Base-by-base conservation (phyloP, 2,797 vertebrate genomes). In the Aphelocoma californica region DNA sequence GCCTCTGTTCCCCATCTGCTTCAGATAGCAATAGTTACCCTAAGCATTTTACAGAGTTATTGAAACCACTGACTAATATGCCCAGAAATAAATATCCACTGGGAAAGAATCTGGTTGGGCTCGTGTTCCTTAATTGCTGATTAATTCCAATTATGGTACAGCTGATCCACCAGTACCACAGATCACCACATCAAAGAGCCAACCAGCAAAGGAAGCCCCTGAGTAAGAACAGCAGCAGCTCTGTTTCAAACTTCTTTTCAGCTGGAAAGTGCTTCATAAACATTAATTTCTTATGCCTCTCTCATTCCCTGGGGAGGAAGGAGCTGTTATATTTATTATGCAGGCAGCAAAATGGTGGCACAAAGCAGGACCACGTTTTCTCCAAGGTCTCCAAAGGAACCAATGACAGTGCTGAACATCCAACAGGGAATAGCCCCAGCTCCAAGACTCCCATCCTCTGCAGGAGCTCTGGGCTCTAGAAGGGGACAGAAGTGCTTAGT, bases 61-160 rank as follows among this genome's bases (percentile, higher is more conserved):
- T 87, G 78, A 92, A 95, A 94, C 71, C 50, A 87, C 65, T 54
- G 56, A 90, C 88, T 86, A 80, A 90, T 83, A 53, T 82, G n/a
- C 67, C 86, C 81, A 95, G 65, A 88, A 95, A 85, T 48, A 2
- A 78, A 85, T 65, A 93, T 80, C 67, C 67, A 87, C 86, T 58
- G 53, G 61, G 88, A 93, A 95, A 65, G 69, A 93, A 92, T 69
- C 81, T 89, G 38, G 24, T 78, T 87, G 74, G 83, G 64, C 69
- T 95, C 4, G 0, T 93, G 88, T 95, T 95, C 81, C 40, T 74
- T 96, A 96, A 96, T 72, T 93, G 81, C 61, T 95, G 88, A 93
- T 95, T 93, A 96, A 96, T 93, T 94, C 88, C 94, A 95, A 86
- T 95, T 95, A 95, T 15, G 65, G 88, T 92, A 82, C 65, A 87